A percentile compares a stretch with the other conserved stretches of the same genome.
Evolutionary conservation across 2,888 invertebrate genomes (phyloP).

Genomic region (Apoda limacodes): DNA sequence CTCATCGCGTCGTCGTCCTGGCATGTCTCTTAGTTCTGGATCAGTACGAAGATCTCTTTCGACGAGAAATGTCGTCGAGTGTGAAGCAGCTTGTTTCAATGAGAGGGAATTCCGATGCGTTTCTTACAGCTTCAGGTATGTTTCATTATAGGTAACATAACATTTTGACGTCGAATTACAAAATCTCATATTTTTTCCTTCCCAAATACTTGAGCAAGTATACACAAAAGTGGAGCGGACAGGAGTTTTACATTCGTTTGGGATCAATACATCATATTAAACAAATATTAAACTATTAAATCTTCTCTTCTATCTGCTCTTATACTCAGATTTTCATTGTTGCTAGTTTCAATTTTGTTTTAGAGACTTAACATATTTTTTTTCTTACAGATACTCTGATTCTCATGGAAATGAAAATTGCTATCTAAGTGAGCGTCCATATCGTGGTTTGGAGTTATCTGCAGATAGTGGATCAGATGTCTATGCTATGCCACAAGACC

Average conservation of each 20-base stretch:
- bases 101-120: conserved; percentile 80
- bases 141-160: too few species aligned
- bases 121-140: conserved; percentile 83
- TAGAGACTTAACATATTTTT: conserved; percentile 1
- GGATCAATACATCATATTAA: too few species aligned
- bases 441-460: conserved; percentile 77
- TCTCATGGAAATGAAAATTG: conserved; percentile 77
- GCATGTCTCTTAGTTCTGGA: conserved; percentile 78
- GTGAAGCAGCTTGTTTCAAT: conserved; percentile 79
- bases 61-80: conserved; percentile 78
- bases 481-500: conserved; percentile 76
- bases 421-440: conserved; percentile 78
- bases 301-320: too few species aligned
- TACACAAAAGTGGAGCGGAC: too few species aligned
- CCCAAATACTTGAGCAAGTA: too few species aligned
- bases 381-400: conserved; percentile 57
- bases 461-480: conserved; percentile 84
- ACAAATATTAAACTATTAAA: too few species aligned
- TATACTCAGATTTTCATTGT: conserved; percentile 1
- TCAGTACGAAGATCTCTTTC: conserved; percentile 74
- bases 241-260: too few species aligned
- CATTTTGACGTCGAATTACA: too few species aligned
- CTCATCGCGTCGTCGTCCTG: conserved; percentile 78
- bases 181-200: too few species aligned
- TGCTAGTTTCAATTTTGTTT: background rate